Percentiles rank a stretch among this genome's conserved stretches.
phyloP scores from a whole-genome alignment of 2,888 invertebrate genomes.

The Cremastobaeus sp. region DNA sequence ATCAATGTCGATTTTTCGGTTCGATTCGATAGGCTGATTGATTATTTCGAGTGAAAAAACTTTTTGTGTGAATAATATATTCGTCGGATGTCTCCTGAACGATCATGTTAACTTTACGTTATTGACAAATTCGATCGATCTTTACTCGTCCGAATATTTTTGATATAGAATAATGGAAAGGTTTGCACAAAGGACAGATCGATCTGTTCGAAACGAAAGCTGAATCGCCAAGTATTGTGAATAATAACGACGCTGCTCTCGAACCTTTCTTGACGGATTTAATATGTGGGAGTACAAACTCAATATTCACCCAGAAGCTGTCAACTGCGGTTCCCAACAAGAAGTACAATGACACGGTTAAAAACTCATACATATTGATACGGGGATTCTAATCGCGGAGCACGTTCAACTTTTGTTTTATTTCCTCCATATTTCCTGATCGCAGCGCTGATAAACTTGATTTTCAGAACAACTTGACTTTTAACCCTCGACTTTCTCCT shows the following conservation, averaged over 20 bases:
- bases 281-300: slow-evolving; percentile 14
- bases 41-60: slow-evolving; percentile 1
- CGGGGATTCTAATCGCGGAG: slow-evolving; percentile 22
- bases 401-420: slow-evolving; percentile 32
- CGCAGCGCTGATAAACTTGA: slow-evolving; percentile 30
- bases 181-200: slow-evolving; percentile 22
- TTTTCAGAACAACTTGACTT: slow-evolving; percentile 42
- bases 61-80: slow-evolving; percentile 38
- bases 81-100: slow-evolving; percentile 38
- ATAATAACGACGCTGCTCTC: slow-evolving; percentile 21
- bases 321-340: background rate
- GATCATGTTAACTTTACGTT: slow-evolving; percentile 43
- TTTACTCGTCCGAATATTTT: slow-evolving; percentile 22
- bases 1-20: background rate
- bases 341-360: background rate
- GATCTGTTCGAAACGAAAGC: slow-evolving; percentile 39
- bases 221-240: slow-evolving; percentile 38
- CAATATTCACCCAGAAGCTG: background rate
- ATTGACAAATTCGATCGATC: slow-evolving; percentile 50
- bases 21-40: background rate
- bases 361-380: background rate
- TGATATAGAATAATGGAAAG: slow-evolving; percentile 48
- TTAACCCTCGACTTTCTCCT: slow-evolving; percentile 51
- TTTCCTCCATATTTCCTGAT: slow-evolving; percentile 34
- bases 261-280: slow-evolving; percentile 15